Evolutionary conservation across 2,113 vertebrate genomes (phyloP).

Genomic region (Micronycteris hirsuta): DNA sequence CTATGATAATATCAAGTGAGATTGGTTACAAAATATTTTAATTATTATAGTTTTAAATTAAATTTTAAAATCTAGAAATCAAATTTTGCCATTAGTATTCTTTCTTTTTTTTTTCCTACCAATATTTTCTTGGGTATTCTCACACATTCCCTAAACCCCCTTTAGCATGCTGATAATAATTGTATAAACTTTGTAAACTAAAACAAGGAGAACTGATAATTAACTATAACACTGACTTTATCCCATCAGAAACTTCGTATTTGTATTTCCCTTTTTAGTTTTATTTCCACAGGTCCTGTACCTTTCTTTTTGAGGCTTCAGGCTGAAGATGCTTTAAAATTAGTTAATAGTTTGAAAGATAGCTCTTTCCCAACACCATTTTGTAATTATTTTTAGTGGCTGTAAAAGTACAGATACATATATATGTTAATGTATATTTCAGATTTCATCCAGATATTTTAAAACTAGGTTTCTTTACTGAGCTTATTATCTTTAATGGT

Average conservation of each 20-base stretch:
- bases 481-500: neutral
- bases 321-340: neutral
- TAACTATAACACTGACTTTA: neutral
- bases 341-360: neutral
- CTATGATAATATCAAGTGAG: neutral
- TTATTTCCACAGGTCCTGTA: neutral
- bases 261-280: neutral
- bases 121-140: neutral
- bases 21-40: neutral
- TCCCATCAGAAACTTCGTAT: neutral
- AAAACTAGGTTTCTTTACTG: neutral
- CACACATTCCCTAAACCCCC: neutral
- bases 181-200: neutral
- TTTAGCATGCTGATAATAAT: neutral
- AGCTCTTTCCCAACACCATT: neutral
- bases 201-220: neutral
- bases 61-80: neutral
- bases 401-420: neutral
- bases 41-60: neutral
- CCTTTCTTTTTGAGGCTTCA: neutral
- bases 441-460: neutral
- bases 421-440: neutral
- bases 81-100: neutral
- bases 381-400: neutral
- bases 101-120: neutral